phyloP scores from a whole-genome alignment of 2,113 vertebrate species.

The Syrrhaptes paradoxus region DNA sequence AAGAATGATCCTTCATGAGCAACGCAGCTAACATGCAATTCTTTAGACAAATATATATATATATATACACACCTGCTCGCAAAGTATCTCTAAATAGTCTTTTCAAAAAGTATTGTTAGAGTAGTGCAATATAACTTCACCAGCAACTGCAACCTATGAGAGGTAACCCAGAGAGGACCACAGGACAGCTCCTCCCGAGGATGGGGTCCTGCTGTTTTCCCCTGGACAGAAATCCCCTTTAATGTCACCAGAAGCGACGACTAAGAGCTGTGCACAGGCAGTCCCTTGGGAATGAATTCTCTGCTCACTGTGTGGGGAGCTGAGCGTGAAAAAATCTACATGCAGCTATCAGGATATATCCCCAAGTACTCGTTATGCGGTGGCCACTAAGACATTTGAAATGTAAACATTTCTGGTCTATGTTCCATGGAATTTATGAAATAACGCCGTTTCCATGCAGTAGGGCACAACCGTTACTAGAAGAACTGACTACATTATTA shows the following conservation, averaged over 20 bases:
- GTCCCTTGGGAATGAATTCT: constrained; percentile 38
- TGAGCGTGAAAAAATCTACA: constrained; percentile 36
- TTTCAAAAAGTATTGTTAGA: constrained; percentile 62
- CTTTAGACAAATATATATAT: constrained; percentile 66
- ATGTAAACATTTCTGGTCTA: constrained; percentile 60
- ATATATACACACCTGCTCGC: constrained; percentile 12
- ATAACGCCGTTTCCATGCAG: constrained; percentile 67
- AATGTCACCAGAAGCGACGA: not conserved
- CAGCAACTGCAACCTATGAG: constrained; percentile 20
- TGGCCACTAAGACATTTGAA: constrained; percentile 67
- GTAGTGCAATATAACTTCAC: constrained; percentile 72
- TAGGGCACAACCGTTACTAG: constrained; percentile 16
- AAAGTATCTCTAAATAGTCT: constrained; percentile 57
- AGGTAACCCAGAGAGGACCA: constrained; percentile 17
- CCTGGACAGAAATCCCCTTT: constrained; percentile 17
- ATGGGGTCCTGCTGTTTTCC: not conserved
- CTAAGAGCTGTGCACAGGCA: constrained; percentile 5
- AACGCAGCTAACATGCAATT: constrained; percentile 51
- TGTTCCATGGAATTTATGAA: constrained; percentile 59
- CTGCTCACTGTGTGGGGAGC: constrained; percentile 18
- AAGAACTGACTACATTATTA: constrained; percentile 45
- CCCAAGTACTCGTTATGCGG: constrained; percentile 59
- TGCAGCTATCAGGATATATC: constrained; percentile 60
- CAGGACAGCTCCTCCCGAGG: not conserved
- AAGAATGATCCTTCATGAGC: constrained; percentile 56